Conservation (phyloP, 2,113 vertebrate genomes). For the Pseudonaja textilis region DNA sequence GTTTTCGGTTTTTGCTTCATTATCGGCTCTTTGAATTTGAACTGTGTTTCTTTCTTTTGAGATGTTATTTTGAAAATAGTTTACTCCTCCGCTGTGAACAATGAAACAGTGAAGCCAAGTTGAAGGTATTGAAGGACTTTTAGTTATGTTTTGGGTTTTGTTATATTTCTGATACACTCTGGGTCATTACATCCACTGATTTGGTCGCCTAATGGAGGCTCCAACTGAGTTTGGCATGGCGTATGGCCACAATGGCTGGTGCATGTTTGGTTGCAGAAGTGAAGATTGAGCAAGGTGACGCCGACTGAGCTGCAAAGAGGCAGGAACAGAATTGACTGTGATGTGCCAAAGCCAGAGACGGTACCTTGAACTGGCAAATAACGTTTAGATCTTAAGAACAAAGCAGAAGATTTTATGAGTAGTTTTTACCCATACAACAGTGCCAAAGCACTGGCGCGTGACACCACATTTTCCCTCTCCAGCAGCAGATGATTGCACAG, state of each 20-base stretch:
- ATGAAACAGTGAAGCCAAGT: too few species aligned
- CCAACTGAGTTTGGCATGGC: neutral
- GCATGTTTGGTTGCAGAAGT: neutral
- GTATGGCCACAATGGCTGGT: neutral
- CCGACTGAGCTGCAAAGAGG: neutral
- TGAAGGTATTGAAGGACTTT: too few species aligned
- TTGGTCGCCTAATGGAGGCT: neutral
- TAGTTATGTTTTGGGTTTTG: too few species aligned
- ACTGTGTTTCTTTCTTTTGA: too few species aligned
- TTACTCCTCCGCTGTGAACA: too few species aligned
- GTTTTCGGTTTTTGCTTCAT: too few species aligned
- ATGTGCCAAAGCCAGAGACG: neutral
- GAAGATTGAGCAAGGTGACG: neutral
- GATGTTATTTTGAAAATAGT: too few species aligned
- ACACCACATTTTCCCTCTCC: neutral
- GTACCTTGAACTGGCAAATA: neutral
- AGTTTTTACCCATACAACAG: neutral
- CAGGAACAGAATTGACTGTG: neutral
- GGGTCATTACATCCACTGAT: neutral
- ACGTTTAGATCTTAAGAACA: neutral
- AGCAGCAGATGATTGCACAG: neutral
- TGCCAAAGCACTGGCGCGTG: neutral
- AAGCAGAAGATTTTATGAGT: neutral
- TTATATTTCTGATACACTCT: too few species aligned
- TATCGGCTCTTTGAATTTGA: too few species aligned